Percentiles rank a stretch among this genome's conserved stretches.
Conservation (phyloP, 2,797 vertebrate genomes). For the Aulostomus chinensis region DNA sequence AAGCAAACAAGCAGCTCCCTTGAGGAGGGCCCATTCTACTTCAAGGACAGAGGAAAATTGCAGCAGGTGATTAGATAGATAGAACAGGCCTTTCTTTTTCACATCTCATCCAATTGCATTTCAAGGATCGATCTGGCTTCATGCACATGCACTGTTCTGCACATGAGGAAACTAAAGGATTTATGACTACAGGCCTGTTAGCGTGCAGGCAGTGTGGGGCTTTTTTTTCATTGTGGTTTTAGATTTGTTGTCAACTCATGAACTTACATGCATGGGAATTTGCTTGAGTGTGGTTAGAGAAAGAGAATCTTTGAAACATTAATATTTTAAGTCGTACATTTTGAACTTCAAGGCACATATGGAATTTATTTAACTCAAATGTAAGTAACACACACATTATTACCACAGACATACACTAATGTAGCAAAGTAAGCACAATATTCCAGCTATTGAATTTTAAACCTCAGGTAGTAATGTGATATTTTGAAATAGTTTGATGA, state of each 20-base stretch:
- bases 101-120: background rate
- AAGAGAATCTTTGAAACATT: too few species aligned
- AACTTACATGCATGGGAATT: background rate
- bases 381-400: too few species aligned
- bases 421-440: background rate
- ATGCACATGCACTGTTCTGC: background rate
- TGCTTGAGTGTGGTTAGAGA: background rate
- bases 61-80: conserved; percentile 20
- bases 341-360: too few species aligned
- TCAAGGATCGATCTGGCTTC: too few species aligned
- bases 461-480: background rate
- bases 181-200: background rate
- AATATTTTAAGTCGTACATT: too few species aligned
- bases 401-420: background rate
- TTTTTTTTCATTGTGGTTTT: conserved; percentile 1
- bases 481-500: background rate
- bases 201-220: background rate
- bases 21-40: conserved; percentile 1
- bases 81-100: too few species aligned
- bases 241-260: background rate
- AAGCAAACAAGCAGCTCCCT: conserved; percentile 3
- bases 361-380: too few species aligned
- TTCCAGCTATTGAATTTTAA: background rate
- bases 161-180: conserved; percentile 7
- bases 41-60: conserved; percentile 47